Conservation (phyloP, 2,888 invertebrate genomes). For the Campaea margaritaria region DNA sequence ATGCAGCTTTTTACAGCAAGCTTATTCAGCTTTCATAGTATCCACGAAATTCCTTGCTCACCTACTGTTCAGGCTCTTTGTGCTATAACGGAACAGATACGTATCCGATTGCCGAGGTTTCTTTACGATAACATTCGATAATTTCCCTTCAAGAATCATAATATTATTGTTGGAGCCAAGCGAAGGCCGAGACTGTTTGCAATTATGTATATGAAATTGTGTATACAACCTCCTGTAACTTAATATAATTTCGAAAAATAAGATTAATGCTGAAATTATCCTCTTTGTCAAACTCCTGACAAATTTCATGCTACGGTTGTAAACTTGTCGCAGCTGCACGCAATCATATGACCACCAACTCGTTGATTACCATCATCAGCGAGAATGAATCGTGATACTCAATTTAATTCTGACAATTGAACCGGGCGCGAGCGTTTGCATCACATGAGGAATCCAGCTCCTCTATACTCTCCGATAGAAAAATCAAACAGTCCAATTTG, state of each 20-base stretch:
- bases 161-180: constrained; percentile 17
- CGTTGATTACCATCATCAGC: constrained; percentile 50
- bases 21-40: no score
- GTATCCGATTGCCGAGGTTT: constrained; percentile 37
- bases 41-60: no score
- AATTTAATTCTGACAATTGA: constrained; percentile 72
- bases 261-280: constrained; percentile 19
- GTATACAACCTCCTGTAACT: no score
- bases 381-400: constrained; percentile 64
- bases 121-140: constrained; percentile 41
- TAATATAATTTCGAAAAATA: no score
- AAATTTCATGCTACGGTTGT: constrained; percentile 24
- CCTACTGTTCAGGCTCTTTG: no score
- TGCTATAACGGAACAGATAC: constrained; percentile 30
- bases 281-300: constrained; percentile 20
- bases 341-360: constrained; percentile 41
- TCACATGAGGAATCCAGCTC: constrained; percentile 33
- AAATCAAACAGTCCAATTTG: constrained; percentile 20
- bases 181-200: constrained; percentile 18
- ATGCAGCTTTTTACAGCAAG: no score
- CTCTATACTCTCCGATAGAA: constrained; percentile 5
- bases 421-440: constrained; percentile 46
- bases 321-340: constrained; percentile 36
- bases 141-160: constrained; percentile 33
- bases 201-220: constrained; percentile 12